Evolutionary conservation across 1,140 invertebrate genomes (phyloP), one percentile per base, ranked within the genome.

Genomic region (Penaeus japonicus): DNA sequence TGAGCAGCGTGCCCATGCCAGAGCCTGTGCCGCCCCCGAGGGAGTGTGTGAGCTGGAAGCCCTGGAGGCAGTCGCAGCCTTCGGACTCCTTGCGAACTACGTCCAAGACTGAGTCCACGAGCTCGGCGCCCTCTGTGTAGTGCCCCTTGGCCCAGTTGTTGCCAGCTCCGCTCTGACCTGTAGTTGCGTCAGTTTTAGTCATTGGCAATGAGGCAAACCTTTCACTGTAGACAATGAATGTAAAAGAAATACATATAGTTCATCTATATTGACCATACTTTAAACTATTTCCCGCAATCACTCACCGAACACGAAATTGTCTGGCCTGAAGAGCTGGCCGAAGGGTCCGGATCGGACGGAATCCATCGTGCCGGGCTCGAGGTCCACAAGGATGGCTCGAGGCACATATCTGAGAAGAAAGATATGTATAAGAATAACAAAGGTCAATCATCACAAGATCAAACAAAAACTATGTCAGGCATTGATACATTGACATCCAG

Each of bases 311-410:
- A 95, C 92, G 91, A 94, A 95, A 91, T 95, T 95, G 91, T 95
- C 94, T 55, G 94, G 94, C 81, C 94, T 91, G 91, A 95, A 95
- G n/a, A 95, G 91, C 88, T 93, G 92, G 5, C 95, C 95, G 90
- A 93, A 94, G 18, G 94, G 94, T 65, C 94, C 94, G 35, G 94
- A 93, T 83, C 94, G 90, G 77, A 95, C 94, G 32, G 93, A 93
- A 91, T 95, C 94, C 94, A 98, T 98, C 65, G 97, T 98, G 89
- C 97, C 97, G 17, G 98, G 97, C 92, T 99, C 98, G 91, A 99
- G 95, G 91, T 95, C 94, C n/a, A 95, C 92, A 15, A 95, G 91
- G 39, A 95, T 91, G 17, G 94, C 94, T 59, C 94, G 91, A 5
- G 94, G 94, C 17, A 95, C 94, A 92, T 94, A 95, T 90, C 94